phyloP scores from a whole-genome alignment of 2,888 invertebrate genomes.

The Seladonia tumulorum region DNA sequence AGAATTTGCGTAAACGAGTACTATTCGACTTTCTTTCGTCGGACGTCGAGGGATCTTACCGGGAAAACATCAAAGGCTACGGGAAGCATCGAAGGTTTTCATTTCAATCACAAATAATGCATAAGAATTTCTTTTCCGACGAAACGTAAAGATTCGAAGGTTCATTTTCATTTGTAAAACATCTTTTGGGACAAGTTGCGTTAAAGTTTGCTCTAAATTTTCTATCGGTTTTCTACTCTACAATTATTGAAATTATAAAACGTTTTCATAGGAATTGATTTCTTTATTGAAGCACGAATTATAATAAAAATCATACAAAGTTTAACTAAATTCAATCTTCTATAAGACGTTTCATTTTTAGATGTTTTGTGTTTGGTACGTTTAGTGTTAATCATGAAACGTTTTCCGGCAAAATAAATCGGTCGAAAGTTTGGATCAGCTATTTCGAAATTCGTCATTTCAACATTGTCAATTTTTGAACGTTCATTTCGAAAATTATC shows the following conservation, averaged over 20 bases:
- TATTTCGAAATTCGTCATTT: not conserved
- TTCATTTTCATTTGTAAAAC: not conserved
- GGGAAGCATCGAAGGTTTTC: not conserved
- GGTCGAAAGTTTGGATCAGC: not conserved
- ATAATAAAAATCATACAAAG: no score
- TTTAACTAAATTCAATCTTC: no score
- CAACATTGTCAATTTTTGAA: no score
- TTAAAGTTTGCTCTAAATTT: not conserved
- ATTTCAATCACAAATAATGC: not conserved
- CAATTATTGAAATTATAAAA: no score
- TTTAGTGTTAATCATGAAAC: not conserved
- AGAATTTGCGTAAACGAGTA: not conserved
- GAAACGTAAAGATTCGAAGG: not conserved
- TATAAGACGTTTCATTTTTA: no score
- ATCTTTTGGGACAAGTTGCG: not conserved
- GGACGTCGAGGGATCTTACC: not conserved
- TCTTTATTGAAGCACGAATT: no score
- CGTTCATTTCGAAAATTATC: not conserved
- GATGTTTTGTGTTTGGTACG: no score
- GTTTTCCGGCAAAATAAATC: not conserved
- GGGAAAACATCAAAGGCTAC: not conserved
- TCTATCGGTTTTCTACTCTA: no score
- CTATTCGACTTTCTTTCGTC: not conserved
- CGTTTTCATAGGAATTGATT: no score
- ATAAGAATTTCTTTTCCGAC: not conserved